Base-by-base conservation (phyloP, 2,888 invertebrate species). In the Anorthoa munda region DNA sequence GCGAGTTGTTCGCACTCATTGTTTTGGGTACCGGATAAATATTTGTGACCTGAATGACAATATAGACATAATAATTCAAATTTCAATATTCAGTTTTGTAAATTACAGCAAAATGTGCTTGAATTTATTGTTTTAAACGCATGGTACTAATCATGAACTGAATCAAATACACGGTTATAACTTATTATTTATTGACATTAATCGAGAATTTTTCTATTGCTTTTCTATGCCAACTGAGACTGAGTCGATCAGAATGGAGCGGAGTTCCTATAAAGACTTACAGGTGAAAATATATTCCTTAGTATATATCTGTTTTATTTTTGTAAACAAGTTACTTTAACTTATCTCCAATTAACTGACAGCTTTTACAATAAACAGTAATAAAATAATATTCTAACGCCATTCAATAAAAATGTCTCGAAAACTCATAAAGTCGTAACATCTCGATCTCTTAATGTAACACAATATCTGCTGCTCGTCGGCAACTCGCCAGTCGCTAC, bases 351-450 rank as follows among this genome's bases (percentile, higher is more conserved):
- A 69, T 17, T 11, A 53, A 45, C 2, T 9, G n/a, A n/a, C n/a
- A n/a, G 3, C n/a, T 26, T 53, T n/a, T 39, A 23, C 2, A 13
- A 26, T 15, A 17, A 15, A 39, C 48, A 23, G 17, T 26, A 50
- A 21, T 26, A n/a, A 21, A 71, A 61, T 15, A 58, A 66, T 21
- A 48, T 46, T 50, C 15, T 4, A 23, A 48, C 3, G n/a, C 13
- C 5, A 46, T 59, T 45, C n/a, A 4, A 23, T 58, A 39, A 5
- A 56, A 72, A 55, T 18, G 3, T 9, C 18, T 48, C 9, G 11
- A 65, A 55, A 56, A 13, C 55, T 63, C n/a, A 13, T 31, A 9
- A 23, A 58, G 12, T 79, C 9, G 21, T 23, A 18, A 13, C n/a
- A 26, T 46, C 46, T 46, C 21, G 13, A 23, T 60, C 21, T 48